Evolutionary conservation across 2,113 vertebrate genomes (phyloP).

Genomic region (Vulpes ferrilata): DNA sequence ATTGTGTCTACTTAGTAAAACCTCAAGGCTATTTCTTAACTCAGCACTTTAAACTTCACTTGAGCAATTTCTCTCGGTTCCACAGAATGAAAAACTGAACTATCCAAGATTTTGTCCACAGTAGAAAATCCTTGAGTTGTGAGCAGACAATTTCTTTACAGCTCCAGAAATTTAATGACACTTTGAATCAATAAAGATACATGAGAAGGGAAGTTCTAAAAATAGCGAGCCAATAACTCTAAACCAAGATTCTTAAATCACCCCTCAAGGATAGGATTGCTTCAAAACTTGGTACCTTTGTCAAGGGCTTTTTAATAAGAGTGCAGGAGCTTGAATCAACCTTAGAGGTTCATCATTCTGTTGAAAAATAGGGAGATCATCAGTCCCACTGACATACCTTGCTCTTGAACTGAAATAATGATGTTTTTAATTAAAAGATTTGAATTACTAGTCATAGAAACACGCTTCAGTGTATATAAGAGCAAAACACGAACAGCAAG

Average conservation of each 20-base stretch:
- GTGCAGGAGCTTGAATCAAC: conserved; percentile 45
- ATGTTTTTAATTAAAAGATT: conserved; percentile 37
- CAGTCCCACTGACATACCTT: not conserved
- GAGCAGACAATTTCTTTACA: conserved; percentile 71
- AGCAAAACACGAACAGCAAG: not conserved
- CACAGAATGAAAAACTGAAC: conserved; percentile 75
- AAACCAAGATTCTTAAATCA: conserved; percentile 73
- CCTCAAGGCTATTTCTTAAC: conserved; percentile 75
- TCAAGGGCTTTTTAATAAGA: conserved; percentile 65
- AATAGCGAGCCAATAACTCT: conserved; percentile 74
- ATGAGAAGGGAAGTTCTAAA: conserved; percentile 71
- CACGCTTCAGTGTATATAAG: not conserved
- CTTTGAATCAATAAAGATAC: conserved; percentile 81
- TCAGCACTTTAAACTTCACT: conserved; percentile 76
- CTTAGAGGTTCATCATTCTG: conserved; percentile 38
- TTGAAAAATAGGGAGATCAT: conserved; percentile 61
- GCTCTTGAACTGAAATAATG: not conserved
- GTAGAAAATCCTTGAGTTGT: conserved; percentile 74
- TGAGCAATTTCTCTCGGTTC: conserved; percentile 66
- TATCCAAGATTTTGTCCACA: conserved; percentile 62
- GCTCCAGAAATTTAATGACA: conserved; percentile 76
- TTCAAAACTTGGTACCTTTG: conserved; percentile 46
- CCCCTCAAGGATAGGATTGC: conserved; percentile 58
- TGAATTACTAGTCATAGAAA: not conserved
- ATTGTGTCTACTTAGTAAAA: conserved; percentile 66